These are phyloP conservation scores for Rhinoptilus africanus DNA, from an alignment of 2,113 vertebrate species.

Conservation along the genomic window DNA sequence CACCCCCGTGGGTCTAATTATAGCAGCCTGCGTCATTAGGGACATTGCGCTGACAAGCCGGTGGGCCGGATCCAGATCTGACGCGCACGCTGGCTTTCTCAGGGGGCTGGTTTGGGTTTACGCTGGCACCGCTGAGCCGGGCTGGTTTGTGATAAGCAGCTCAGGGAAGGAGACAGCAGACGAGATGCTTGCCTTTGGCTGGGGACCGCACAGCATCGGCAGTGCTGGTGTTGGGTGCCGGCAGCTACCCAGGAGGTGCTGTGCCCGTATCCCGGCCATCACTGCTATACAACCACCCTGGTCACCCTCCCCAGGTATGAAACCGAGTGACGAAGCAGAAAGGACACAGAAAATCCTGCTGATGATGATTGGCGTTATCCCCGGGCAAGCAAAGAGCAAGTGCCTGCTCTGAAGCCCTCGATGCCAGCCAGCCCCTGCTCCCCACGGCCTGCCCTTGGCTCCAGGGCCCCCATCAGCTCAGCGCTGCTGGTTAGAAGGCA, in stretches of 20 bases:
- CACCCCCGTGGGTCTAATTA: constrained; percentile 43
- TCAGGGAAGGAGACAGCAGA: background rate
- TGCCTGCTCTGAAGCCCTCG: fast-evolving
- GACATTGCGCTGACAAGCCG: background rate
- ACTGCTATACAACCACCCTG: background rate
- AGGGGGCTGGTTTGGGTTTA: background rate
- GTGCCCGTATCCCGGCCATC: fast-evolving
- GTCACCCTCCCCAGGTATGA: background rate
- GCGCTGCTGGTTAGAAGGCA: background rate
- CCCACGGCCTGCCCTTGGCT: background rate
- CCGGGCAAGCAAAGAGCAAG: background rate
- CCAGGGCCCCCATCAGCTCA: background rate
- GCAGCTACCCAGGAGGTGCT: background rate
- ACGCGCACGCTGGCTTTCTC: background rate
- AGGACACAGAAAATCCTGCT: background rate
- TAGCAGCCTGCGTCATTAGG: constrained; percentile 55
- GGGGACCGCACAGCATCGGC: background rate
- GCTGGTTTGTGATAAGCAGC: background rate
- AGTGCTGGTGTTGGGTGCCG: no score
- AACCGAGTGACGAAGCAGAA: background rate
- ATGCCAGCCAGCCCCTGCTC: background rate
- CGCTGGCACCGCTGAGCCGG: background rate
- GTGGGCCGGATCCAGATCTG: constrained; percentile 8
- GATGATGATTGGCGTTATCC: fast-evolving
- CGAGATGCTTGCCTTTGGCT: background rate